Percentiles rank a stretch among this genome's conserved stretches.
These are phyloP conservation scores for Pantherophis alleghaniensis DNA, from an alignment of 2,797 vertebrate species.

Conservation along the genomic window DNA sequence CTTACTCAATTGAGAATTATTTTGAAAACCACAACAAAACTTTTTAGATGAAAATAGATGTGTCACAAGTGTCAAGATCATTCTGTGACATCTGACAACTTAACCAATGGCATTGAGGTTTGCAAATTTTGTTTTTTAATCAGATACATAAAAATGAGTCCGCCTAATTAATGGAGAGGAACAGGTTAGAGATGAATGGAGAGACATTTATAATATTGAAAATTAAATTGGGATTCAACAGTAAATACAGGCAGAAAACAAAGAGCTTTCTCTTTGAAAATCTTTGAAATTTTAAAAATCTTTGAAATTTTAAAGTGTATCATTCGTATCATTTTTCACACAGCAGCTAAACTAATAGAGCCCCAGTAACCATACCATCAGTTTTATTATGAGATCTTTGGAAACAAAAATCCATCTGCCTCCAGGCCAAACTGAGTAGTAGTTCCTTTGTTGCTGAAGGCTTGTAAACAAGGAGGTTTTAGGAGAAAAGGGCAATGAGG, in stretches of 20 bases:
- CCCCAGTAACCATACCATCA: neutral
- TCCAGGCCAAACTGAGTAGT: neutral
- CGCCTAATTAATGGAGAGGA: neutral
- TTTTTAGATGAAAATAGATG: neutral
- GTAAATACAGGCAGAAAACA: neutral
- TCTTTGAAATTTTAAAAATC: neutral
- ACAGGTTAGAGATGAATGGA: neutral
- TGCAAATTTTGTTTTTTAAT: neutral
- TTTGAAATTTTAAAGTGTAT: neutral
- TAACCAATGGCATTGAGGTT: neutral
- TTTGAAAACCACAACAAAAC: neutral
- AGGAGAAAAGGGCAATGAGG: neutral
- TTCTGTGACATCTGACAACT: neutral
- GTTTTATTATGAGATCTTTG: neutral
- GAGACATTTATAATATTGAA: neutral
- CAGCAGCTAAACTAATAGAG: neutral
- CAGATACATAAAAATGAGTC: neutral
- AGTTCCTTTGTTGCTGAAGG: neutral
- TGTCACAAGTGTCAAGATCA: neutral
- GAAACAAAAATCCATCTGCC: neutral
- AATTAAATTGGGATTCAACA: neutral
- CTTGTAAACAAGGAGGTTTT: neutral
- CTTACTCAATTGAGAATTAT: neutral
- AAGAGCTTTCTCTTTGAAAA: neutral
- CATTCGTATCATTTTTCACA: neutral